Base-by-base conservation (phyloP, 2,113 vertebrate species). In the Pluvialis apricaria region DNA sequence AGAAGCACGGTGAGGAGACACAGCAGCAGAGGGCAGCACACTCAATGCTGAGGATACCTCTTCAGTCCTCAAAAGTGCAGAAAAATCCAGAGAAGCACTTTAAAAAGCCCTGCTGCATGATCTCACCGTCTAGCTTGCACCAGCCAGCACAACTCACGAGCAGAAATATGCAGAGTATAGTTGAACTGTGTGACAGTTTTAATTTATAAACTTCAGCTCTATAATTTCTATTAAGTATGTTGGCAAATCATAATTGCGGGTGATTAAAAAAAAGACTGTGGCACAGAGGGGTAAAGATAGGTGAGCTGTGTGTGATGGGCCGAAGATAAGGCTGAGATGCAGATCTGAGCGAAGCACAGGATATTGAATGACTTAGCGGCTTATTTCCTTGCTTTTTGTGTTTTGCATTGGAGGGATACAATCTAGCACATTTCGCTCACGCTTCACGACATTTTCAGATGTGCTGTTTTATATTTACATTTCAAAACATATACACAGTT, bases 1-100 rank as follows among this genome's bases (percentile, higher is more conserved):
- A 14, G 61, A n/a, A 11, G 55, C 60, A 26, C 0, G 14, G 81
- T 45, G 19, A 88, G 57, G 36, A 61, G 49, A 82, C 0, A 3
- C 31, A 85, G 94, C 93, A 94, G 96, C 93, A 97, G 96, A 96
- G 93, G 96, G 96, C 96, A 97, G 96, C 96, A 97, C 96, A 95
- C 92, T 88, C 96, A 96, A 86, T 21, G 92, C 75, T 58, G 82
- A 96, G 82, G 82, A 83, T 47, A 44, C 45, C 36, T 77, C 78
- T 14, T 31, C 57, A 7, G 31, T 36, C 44, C 69, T 82, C 57
- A 12, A 1, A 40, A 87, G 47, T 29, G 72, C 45, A 64, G 34
- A 57, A 85, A 82, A 91, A 32, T 9, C 10, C 31, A 5, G 5
- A 49, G 13, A 44, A 49, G 55, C n/a, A 5, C n/a, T 79, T 62